These are phyloP conservation scores for Pristionchus maxplancki DNA, from an alignment of 2,888 invertebrate species.

Conservation along the genomic window DNA sequence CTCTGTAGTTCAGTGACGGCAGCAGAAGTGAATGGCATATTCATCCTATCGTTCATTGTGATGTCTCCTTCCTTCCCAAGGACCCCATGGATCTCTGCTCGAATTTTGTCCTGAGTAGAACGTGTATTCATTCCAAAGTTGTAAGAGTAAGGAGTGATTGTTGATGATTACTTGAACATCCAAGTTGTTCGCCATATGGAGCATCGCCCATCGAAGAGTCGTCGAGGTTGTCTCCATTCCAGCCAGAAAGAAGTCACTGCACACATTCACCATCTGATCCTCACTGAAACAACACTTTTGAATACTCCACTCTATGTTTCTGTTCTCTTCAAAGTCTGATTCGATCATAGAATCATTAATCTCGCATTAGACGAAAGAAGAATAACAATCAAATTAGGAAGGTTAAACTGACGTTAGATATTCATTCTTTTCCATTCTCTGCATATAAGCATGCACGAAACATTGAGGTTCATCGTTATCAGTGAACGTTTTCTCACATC, in stretches of 20 bases:
- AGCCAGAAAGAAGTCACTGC: conserved; percentile 49
- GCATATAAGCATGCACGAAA: conserved; percentile 51
- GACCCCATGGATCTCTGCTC: conserved; percentile 12
- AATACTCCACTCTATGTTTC: neutral
- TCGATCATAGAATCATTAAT: neutral
- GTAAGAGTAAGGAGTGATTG: neutral
- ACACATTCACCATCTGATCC: conserved; percentile 39
- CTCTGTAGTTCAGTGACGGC: conserved; percentile 40
- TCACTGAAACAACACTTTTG: conserved; percentile 15
- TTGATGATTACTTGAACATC: conserved; percentile 14
- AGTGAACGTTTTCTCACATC: neutral
- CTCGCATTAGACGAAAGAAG: neutral
- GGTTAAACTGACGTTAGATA: conserved; percentile 39
- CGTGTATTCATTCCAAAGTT: too few relatives aligned
- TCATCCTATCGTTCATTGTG: conserved; percentile 15
- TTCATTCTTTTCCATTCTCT: conserved; percentile 43
- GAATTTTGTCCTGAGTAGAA: conserved; percentile 34
- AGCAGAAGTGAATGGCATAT: conserved; percentile 26
- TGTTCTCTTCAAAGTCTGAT: neutral
- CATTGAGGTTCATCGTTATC: conserved; percentile 32
- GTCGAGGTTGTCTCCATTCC: conserved; percentile 51
- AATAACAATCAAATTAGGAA: neutral
- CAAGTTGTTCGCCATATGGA: conserved; percentile 39
- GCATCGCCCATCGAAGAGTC: conserved; percentile 48
- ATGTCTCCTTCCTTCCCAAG: neutral